Conservation (phyloP, 1,140 invertebrate species). For the Diorhabda carinulata region DNA sequence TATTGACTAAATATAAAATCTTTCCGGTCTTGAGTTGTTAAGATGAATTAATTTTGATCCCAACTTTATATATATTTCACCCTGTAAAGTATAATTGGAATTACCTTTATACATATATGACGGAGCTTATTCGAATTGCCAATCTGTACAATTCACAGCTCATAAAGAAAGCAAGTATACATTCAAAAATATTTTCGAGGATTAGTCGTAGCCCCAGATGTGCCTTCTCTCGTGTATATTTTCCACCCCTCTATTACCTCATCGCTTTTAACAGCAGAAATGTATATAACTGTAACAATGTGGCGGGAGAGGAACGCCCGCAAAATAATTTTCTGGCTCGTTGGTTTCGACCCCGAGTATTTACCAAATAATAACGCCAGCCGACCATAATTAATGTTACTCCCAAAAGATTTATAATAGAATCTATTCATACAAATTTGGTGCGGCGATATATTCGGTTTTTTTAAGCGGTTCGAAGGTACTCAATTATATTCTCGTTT, state of each 20-base stretch:
- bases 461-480: too few species aligned
- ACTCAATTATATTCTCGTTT: too few species aligned
- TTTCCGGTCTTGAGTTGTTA: too few species aligned
- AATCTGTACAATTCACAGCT: too few species aligned
- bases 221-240: constrained; percentile 12
- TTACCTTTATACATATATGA: too few species aligned
- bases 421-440: constrained; percentile 11
- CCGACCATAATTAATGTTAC: constrained; percentile 34
- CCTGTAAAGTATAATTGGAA: too few species aligned
- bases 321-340: constrained; percentile 38
- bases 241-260: background rate
- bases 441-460: background rate
- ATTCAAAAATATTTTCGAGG: constrained; percentile 20
- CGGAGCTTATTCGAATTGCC: too few species aligned
- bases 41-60: too few species aligned
- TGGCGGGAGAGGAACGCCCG: constrained; percentile 32
- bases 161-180: too few species aligned
- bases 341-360: constrained; percentile 31
- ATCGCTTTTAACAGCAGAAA: background rate
- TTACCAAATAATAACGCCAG: constrained; percentile 31
- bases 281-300: constrained; percentile 14
- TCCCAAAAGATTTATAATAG: constrained; percentile 20
- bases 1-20: too few species aligned
- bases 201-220: constrained; percentile 17
- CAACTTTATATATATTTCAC: too few species aligned